A percentile compares a stretch with the other conserved stretches of the same genome.
Evolutionary conservation across 2,888 invertebrate species (phyloP).

Genomic region (Branchinecta sandiegonensis): DNA sequence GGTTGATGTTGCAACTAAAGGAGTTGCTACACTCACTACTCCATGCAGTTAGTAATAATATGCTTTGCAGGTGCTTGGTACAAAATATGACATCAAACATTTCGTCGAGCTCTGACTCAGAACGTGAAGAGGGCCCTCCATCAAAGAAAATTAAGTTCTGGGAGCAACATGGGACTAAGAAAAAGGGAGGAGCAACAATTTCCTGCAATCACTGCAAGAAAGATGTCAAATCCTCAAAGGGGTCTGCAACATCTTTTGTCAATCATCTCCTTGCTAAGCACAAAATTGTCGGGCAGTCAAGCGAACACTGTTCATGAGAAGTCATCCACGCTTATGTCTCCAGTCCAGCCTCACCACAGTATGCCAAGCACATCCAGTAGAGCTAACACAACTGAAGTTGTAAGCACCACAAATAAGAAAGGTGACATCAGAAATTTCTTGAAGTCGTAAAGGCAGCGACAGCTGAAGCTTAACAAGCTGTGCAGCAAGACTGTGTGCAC

Average conservation of each 20-base stretch:
- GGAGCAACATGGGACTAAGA: neutral
- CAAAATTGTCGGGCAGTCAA: neutral
- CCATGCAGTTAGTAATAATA: neutral
- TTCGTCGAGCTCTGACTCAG: neutral
- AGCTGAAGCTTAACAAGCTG: no score
- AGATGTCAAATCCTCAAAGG: slow-evolving; percentile 3
- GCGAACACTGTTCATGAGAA: neutral
- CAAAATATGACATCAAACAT: neutral
- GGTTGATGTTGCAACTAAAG: no score
- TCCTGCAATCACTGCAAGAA: neutral
- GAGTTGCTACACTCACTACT: neutral
- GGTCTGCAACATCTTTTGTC: neutral
- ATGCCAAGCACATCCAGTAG: neutral
- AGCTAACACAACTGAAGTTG: slow-evolving; percentile 5
- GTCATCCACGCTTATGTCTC: neutral
- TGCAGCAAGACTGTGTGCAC: neutral
- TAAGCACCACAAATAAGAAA: neutral
- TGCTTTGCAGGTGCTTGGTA: neutral
- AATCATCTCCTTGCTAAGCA: neutral
- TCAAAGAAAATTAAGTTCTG: neutral
- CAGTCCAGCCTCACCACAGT: neutral
- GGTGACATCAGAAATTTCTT: neutral
- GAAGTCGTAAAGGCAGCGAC: neutral
- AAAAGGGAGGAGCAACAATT: neutral
- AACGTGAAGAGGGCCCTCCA: neutral